Evolutionary conservation across 2,797 vertebrate genomes (phyloP), one percentile per base, ranked within the genome.

Genomic region (Rhinatrema bivittatum): DNA sequence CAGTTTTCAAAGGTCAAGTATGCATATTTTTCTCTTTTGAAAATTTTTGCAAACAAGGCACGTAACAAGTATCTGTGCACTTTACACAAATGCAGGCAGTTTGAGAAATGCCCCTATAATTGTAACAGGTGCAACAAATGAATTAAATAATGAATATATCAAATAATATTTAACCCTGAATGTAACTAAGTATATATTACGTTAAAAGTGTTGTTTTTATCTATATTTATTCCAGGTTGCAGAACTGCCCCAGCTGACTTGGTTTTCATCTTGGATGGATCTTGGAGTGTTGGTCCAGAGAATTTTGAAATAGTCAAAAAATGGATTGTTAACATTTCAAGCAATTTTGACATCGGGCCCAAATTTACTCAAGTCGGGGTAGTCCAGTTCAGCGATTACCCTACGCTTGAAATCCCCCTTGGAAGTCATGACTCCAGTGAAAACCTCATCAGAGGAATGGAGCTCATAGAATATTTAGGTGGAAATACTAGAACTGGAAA

Each of bases 301-400:
- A 97, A 91, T 70, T 99, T 99, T 75, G 94, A 97, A 81, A 87
- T 96, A 60, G 89, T 98, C 15, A 99, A 98, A 73, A 80, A 77
- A 51, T 99, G 95, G 95, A 87, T 99, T 51, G 83, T 91, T 49
- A 98, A 98, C 65, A 94, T 99, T 70, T 94, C 94, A 30, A 85
- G 78, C 52, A 93, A 87, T 74, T 98, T 98, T 76, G 87, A 97
- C 50, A 93, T 99, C 38, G 94, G 94, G 29, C 90, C 93, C 20
- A 95, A 88, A 57, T 99, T 96, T 63, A 97, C 92, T 60, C 91
- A 98, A 64, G 88, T 98, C 31, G 94, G 94, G 42, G 93, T 98
- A 10, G 90, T 99, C 36, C 95, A 99, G 59, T 99, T 99, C 50
- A 99, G 94, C 2, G 94, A 98, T 53, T 78, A 92, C 38, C 91